These are phyloP conservation scores for Phylloscopus collybita DNA, from an alignment of 2,797 vertebrate species.

Conservation along the genomic window DNA sequence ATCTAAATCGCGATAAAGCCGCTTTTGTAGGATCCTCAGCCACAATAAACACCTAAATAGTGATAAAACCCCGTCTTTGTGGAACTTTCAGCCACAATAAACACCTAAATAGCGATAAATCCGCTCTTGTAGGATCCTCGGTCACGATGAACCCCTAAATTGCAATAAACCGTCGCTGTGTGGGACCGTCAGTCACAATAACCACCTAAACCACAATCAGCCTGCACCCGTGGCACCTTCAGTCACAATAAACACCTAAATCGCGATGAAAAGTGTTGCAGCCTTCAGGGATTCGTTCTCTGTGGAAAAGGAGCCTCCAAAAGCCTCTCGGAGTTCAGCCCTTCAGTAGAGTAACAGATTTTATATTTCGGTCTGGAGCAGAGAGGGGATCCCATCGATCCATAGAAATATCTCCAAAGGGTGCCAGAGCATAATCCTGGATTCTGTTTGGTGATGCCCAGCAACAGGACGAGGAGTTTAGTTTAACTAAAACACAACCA, in stretches of 20 bases:
- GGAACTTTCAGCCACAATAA: no score
- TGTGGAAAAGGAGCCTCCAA: neutral
- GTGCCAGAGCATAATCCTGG: neutral
- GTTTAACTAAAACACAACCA: neutral
- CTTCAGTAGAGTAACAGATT: no score
- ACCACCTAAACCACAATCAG: neutral
- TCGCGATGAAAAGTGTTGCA: fast-evolving
- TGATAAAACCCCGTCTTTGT: fast-evolving
- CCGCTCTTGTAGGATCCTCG: fast-evolving
- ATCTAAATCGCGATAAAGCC: fast-evolving
- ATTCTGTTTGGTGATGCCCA: neutral
- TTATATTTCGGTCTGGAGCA: neutral
- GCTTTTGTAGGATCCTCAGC: fast-evolving
- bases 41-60: neutral
- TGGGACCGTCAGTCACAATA: neutral
- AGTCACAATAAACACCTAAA: neutral
- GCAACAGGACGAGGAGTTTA: neutral
- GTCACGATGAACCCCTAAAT: neutral
- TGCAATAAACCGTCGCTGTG: neutral
- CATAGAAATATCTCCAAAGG: neutral
- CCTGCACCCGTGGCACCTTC: neutral
- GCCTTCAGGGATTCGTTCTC: neutral
- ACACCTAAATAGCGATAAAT: no score
- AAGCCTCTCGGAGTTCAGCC: neutral
- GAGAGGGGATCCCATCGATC: neutral